Evolutionary conservation across 2,797 vertebrate species (phyloP), one percentile per base, ranked within the genome.

Genomic region (Harpagifer antarcticus): DNA sequence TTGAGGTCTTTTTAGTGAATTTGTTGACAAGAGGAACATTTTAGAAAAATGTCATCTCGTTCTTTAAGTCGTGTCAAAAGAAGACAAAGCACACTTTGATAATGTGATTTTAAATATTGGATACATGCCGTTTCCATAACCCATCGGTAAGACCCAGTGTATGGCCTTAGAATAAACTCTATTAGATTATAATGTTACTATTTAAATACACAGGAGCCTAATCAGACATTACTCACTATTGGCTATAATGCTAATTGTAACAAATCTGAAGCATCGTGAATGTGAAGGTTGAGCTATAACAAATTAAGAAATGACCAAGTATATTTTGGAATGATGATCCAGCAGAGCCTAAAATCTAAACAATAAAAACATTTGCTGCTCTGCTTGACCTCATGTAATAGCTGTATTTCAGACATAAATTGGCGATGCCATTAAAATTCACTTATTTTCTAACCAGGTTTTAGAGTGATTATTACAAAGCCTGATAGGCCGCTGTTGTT

Each of bases 401-500:
- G 40, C 62, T 70, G 56, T 77, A 56, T 58, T 74, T 84, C 40
- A 54, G 47, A 67, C 40, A 71, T 59, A 56, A 23, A 75, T 9
- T 57, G 9, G 61, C 71, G 63, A 67, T 47, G 77, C 63, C 20
- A 20, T 58, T 12, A 59, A 74, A 66, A 72, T 61, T 75, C 14
- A 48, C 56, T 60, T 69, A 47, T 62, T 72, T 68, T 81, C 64
- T 62, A 72, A 78, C 59, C 77, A 54, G 1, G 6, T 52, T 47
- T 79, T 66, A 71, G 85, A 77, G 67, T 60, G 33, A 69, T 68
- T n/a, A 56, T 78, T 70, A 78, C 31, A 71, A 80, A 80, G 64
- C 64, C 33, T 60, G 44, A 82, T 13, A 79, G 72, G 63, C 33
- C 63, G 33, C 70, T 76, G 44, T 57, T 64, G 59, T 81, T 63